A percentile compares a stretch with the other conserved stretches of the same genome.
phyloP scores from a whole-genome alignment of 2,113 vertebrate genomes.

The Amazona vittata region DNA sequence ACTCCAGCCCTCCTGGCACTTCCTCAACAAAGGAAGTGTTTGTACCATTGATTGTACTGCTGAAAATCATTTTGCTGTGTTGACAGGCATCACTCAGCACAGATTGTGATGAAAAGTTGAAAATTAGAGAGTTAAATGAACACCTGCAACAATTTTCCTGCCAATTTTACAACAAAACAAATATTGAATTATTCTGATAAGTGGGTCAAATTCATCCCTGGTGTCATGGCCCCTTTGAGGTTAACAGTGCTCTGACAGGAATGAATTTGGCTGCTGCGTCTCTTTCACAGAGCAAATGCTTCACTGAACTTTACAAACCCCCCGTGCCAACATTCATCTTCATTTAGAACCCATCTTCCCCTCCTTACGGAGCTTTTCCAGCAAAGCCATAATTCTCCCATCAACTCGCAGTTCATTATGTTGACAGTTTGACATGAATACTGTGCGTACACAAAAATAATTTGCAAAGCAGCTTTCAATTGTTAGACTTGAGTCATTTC shows the following conservation, averaged over 20 bases:
- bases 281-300: constrained; percentile 25
- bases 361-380: neutral
- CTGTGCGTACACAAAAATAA: constrained; percentile 19
- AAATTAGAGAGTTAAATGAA: constrained; percentile 67
- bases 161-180: constrained; percentile 65
- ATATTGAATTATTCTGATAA: constrained; percentile 62
- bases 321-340: constrained; percentile 50
- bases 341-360: constrained; percentile 49
- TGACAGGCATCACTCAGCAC: constrained; percentile 72
- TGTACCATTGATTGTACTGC: constrained; percentile 60
- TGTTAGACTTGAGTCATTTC: neutral
- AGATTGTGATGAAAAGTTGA: constrained; percentile 59
- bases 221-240: constrained; percentile 35
- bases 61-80: constrained; percentile 68
- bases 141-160: constrained; percentile 66
- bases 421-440: constrained; percentile 19
- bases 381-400: constrained; percentile 50
- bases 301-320: neutral
- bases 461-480: constrained; percentile 19
- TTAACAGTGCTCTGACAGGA: neutral
- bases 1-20: constrained; percentile 50
- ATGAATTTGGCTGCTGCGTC: constrained; percentile 14
- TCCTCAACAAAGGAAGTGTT: constrained; percentile 61
- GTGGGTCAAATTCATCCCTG: constrained; percentile 57
- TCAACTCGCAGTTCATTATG: neutral